Conservation (phyloP, 2,113 vertebrate genomes). For the Laticauda laticaudata region DNA sequence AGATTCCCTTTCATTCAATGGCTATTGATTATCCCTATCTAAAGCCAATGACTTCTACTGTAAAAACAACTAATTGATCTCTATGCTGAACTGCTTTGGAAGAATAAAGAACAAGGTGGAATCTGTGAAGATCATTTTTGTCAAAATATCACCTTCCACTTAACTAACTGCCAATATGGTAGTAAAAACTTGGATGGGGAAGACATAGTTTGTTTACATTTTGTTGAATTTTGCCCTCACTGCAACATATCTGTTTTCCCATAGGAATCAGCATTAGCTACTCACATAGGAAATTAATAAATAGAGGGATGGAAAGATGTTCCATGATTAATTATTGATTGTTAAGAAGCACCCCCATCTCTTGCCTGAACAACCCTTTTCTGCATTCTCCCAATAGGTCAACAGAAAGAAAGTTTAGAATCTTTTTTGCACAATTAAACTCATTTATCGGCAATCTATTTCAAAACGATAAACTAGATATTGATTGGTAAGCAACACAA, state of each 20-base stretch:
- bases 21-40: not conserved
- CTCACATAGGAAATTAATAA: not conserved
- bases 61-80: conserved; percentile 14
- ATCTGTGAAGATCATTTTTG: not conserved
- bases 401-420: not conserved
- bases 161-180: not conserved
- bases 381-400: not conserved
- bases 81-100: not conserved
- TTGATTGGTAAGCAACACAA: not conserved
- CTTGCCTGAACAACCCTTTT: not conserved
- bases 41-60: not conserved
- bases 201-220: not conserved
- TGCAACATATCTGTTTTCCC: not conserved
- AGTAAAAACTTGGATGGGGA: not conserved
- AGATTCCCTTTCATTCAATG: not conserved
- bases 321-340: not conserved
- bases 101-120: not conserved
- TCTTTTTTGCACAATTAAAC: not conserved
- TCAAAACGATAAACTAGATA: not conserved
- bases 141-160: not conserved
- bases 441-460: not conserved
- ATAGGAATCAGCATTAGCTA: not conserved
- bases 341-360: not conserved
- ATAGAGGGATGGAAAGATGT: not conserved
- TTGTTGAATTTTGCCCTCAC: not conserved